Evolutionary conservation across 2,113 vertebrate genomes (phyloP), one percentile per base, ranked within the genome.

Genomic region (Mus pahari): DNA sequence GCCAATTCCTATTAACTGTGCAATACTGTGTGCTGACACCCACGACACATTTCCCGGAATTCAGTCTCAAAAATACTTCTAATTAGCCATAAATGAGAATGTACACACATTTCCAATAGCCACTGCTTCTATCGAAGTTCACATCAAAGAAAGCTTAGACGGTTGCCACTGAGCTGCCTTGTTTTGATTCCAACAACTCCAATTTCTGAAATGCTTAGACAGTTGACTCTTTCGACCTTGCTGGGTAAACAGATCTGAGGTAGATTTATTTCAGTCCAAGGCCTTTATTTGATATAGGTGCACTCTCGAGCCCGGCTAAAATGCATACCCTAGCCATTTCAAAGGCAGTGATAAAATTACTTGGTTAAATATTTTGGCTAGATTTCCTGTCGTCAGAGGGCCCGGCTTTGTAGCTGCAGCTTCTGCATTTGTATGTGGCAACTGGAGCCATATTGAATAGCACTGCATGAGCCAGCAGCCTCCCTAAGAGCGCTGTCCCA

Each of bases 311-410:
- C 73, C 86, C 91, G 70, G 70, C 93, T 97, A 97, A 97, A 97
- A 97, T 96, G 97, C 97, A 97, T 95, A 94, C 93, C 86, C 79
- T 88, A 81, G 95, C 94, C 92, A 96, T 97, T 97, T 97, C 96
- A 97, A 97, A 98, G 95, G 95, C 83, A 92, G 94, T 97, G 96
- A 98, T 98, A 98, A 97, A 97, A 96, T 98, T 97, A 97, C 97
- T 96, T 96, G 92, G 97, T 97, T 97, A 97, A 97, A 97, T 97
- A 98, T 97, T 97, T 98, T 98, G 97, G 97, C 97, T 95, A 86
- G 95, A 96, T 97, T 95, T 97, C 96, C 97, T 97, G 94, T 97
- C 97, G 97, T 92, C 89, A 73, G 74, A 96, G 93, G 39, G 62
- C 91, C 39, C 55, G 66, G 64, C 86, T 97, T 97, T 97, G 95